Evolutionary conservation across 2,113 vertebrate species (phyloP).

Genomic region (Pygoscelis antarcticus): DNA sequence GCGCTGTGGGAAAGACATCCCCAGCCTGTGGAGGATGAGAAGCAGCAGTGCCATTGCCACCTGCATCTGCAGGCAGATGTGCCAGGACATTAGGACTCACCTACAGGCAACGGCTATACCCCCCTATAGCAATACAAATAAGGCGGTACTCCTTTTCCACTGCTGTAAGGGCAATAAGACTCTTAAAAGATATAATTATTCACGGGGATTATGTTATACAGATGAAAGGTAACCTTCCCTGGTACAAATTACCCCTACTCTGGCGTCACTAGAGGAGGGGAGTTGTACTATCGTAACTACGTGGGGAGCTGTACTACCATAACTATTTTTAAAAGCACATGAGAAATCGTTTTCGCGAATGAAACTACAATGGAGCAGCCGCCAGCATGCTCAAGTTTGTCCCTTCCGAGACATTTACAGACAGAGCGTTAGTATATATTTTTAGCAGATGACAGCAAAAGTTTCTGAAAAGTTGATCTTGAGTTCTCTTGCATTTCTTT

Average conservation of each 20-base stretch:
- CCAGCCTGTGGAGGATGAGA: background rate
- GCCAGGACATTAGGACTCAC: background rate
- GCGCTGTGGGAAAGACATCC: accelerated
- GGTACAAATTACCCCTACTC: background rate
- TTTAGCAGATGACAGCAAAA: background rate
- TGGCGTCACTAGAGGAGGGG: background rate
- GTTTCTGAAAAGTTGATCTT: background rate
- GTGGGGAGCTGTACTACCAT: background rate
- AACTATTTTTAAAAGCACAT: background rate
- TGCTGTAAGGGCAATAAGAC: background rate
- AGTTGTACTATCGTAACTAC: background rate
- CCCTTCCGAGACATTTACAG: background rate
- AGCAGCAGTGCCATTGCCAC: background rate
- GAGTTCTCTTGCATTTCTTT: background rate
- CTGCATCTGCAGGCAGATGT: background rate
- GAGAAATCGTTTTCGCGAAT: background rate
- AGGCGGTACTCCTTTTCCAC: background rate
- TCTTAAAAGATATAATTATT: background rate
- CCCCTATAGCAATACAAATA: accelerated
- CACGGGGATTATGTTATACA: background rate
- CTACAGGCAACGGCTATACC: background rate
- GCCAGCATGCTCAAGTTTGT: background rate
- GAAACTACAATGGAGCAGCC: background rate
- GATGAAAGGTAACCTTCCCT: background rate
- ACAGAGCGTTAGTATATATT: accelerated